Base-by-base conservation (phyloP, 2,888 invertebrate species). In the Beris chalybata region DNA sequence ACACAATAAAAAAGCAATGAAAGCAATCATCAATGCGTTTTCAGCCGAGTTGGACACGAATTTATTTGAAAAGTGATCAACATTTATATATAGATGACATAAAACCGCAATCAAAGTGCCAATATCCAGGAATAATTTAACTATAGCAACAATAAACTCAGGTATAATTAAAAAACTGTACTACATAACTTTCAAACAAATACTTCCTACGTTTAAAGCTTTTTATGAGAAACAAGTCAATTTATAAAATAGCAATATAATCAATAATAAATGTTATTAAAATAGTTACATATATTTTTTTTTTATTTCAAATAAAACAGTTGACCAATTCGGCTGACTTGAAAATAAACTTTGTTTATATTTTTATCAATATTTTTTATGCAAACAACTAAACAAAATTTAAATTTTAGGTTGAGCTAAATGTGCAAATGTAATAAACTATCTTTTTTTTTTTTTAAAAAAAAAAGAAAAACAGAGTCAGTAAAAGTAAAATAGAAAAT, bases 61-160 rank as follows among this genome's bases (percentile, higher is more conserved):
- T 38, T 38, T 38, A 38, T 38, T 38, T 38, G 38, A 38, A 38
- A 38, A 38, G 5, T 9, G 9, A 38, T 38, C 38, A 38, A 9
- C 3, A 7, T 38, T 9, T 38, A 38, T 3, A 9, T 38, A 38
- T 38, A 7, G 3, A 3, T 38, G 1, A 1, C 9, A 38, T 5
- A 38, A 30, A 48, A 15, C 31, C 31, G 38, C 31, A 50, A 61
- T 32, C 22, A 31, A 29, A 59, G 58, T 59, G 61, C 61, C 50
- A 38, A 13, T 12, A 61, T 43, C 61, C 61, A 32, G 61, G 48
- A 38, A 38, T 38, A 38, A 38, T 38, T 38, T 30, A 48, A n/a
- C 31, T 32, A 44, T 45, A 61, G 22, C 52, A 4, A 5, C 43
- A 61, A 61, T 38, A 52, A 50, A n/a, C 61, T 61, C 61, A 61